A percentile compares a stretch with the other conserved stretches of the same genome.
phyloP scores from a whole-genome alignment of 92 coral and sea anemone species.

The Siderastrea siderea region DNA sequence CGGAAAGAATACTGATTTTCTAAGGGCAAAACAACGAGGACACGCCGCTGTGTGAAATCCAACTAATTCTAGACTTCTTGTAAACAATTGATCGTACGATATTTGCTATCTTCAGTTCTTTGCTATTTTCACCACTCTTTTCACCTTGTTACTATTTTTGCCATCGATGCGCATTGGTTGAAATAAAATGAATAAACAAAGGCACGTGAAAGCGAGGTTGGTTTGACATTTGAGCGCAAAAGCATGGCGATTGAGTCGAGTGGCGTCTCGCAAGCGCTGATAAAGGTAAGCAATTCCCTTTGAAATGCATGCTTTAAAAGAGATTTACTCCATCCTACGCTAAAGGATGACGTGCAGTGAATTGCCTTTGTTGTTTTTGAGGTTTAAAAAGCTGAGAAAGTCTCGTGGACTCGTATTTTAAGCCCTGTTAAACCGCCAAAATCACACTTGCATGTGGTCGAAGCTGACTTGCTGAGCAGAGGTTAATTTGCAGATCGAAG shows the following conservation, averaged over 20 bases:
- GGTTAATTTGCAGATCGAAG: neutral
- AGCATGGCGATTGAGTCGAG: neutral
- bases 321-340: neutral
- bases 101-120: neutral
- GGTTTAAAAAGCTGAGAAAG: neutral
- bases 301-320: neutral
- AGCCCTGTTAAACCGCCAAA: neutral
- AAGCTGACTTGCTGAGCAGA: neutral
- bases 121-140: neutral
- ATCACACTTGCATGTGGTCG: neutral
- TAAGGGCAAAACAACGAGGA: no score
- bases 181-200: neutral
- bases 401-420: neutral
- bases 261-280: no score
- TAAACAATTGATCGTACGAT: no score
- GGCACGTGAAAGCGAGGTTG: conserved; percentile 11
- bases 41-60: no score
- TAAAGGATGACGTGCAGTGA: neutral
- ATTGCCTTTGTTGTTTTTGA: neutral
- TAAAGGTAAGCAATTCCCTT: neutral
- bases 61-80: no score
- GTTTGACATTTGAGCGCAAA: conserved; percentile 2
- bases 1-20: no score
- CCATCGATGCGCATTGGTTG: conserved; percentile 80
- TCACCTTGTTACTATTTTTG: conserved; percentile 48